Conservation (phyloP, 2,113 vertebrate genomes). For the Petromus typicus region DNA sequence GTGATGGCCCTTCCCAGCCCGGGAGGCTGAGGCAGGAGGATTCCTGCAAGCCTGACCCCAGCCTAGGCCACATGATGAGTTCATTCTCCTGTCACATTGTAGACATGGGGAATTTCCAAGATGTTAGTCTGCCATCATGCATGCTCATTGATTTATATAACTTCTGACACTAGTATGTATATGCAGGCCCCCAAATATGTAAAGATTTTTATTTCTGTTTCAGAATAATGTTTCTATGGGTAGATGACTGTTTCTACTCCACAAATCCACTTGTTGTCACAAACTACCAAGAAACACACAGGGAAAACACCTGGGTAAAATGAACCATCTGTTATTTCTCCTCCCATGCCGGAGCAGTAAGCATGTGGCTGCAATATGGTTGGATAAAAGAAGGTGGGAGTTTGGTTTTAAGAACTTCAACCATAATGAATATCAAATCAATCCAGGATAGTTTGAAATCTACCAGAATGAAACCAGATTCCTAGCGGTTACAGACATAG, state of each 20-base stretch:
- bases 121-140: neutral
- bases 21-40: neutral
- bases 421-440: constrained; percentile 8
- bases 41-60: neutral
- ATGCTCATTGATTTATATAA: neutral
- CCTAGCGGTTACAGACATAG: neutral
- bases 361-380: constrained; percentile 5
- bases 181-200: neutral
- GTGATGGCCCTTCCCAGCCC: neutral
- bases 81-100: neutral
- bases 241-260: constrained; percentile 56
- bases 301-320: constrained; percentile 65
- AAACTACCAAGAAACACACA: constrained; percentile 17
- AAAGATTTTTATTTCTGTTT: constrained; percentile 53
- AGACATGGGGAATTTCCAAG: constrained; percentile 38
- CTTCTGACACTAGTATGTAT: constrained; percentile 1
- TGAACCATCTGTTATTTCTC: constrained; percentile 56
- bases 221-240: constrained; percentile 38
- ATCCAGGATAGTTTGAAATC: constrained; percentile 10
- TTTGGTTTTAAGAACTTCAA: constrained; percentile 10
- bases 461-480: constrained; percentile 4
- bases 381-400: constrained; percentile 26
- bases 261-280: constrained; percentile 24
- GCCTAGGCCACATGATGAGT: neutral
- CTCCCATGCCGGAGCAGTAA: constrained; percentile 41